Base-by-base conservation (phyloP, 2,888 invertebrate species). In the Campopleginae sp. region DNA sequence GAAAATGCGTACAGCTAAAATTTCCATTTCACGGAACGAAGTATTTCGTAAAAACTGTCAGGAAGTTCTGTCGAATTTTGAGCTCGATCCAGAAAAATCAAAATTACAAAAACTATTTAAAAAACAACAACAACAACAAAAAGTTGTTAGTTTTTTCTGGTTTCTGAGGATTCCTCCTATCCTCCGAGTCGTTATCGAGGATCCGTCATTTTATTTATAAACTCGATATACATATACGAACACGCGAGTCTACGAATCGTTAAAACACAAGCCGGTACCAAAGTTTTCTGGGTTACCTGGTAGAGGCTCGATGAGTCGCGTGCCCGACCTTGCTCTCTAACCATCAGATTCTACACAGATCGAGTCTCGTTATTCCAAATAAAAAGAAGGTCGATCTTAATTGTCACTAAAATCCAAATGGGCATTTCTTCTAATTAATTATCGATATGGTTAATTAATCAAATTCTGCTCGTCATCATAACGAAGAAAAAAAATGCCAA, bases 151-250 rank as follows among this genome's bases (percentile, higher is more conserved):
- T 51, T 68, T 10, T 48, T 66, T 68, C 5, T 66, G 33, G 54
- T 54, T 10, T 33, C 23, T 23, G 23, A 48, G 48, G 48, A 51
- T 42, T 54, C 12, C 12, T 19, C 51, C 33, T 8, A 31, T 75
- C 54, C 42, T 38, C 19, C 48, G 75, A 48, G 38, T 66, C 65
- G 51, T 76, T 76, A 85, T 84, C 80, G 68, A 82, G 74, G 77
- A 82, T 80, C 81, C 82, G 80, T 86, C 83, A 82, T 77, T 89
- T 89, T 89, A 89, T 89, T 89, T 88, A 89, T 88, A 89, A 87
- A 78, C 46, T 27, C n/a, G 72, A 1, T 7, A 70, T n/a, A 54
- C 66, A 71, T 80, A 78, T 23, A 48, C 54, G 42, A 72, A 14
- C 71, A 58, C 71, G 46, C 79, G 84, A 77, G 80, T 80, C 85